Base-by-base conservation (phyloP, 2,113 vertebrate genomes). In the Hipposideros armiger region DNA sequence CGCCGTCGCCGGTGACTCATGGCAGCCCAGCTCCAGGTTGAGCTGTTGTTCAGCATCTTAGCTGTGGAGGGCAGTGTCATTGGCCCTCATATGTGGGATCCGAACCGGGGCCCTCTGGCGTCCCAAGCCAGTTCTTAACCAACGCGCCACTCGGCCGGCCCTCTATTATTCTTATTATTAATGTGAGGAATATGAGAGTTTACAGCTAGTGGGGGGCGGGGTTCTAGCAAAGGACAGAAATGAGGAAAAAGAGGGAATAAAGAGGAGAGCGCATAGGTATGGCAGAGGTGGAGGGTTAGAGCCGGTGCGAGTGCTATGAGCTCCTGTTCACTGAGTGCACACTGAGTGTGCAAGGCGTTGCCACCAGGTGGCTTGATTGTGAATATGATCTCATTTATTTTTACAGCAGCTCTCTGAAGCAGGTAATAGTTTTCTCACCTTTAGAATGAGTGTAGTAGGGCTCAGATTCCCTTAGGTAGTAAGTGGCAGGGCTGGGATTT, bases 401-500 rank as follows among this genome's bases (percentile, higher is more conserved):
- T 67, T 16, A 58, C 4, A 42, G 85, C 69, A 78, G 62, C 30
- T 66, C 62, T 96, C 62, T 62, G 81, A 77, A 70, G 64, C 22
- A 19, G 11, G 8, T 70, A 11, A 54, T 42, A 17, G 47, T 69
- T 94, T 77, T 60, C 24, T 69, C 7, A 82, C 60, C 32, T 72
- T 78, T 50, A 14, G 15, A 52, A 64, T 28, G 74, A 90, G 17
- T 52, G 6, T 6, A 72, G 64, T 15, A 13, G 40, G 17, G 24
- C 50, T 85, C 56, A 78, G 15, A 52, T 54, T 77, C 56, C 28
- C n/a, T n/a, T 13, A 45, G 45, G 66, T 20, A 36, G n/a, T 58
- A 86, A 83, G 36, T 82, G 66, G 19, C 62, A 60, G 70, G 91
- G 47, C 17, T 72, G 83, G 54, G 73, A 90, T 62, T 72, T 87